These are phyloP conservation scores for Grammomys dolichurus DNA, from an alignment of 2,113 vertebrate species.

Conservation along the genomic window DNA sequence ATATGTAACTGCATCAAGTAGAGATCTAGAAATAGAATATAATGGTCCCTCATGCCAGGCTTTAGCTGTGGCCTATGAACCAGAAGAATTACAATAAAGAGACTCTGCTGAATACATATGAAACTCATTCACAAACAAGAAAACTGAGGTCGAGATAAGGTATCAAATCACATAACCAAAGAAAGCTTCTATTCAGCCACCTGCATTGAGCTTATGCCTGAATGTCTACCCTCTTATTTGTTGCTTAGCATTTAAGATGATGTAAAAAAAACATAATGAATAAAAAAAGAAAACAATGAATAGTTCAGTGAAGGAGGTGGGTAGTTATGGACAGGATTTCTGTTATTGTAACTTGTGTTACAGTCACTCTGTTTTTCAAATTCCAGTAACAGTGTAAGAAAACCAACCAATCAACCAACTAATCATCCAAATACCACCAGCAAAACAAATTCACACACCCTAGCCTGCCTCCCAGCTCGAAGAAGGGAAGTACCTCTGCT, in stretches of 20 bases:
- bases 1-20: neutral
- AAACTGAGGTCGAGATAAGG: neutral
- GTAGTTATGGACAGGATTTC: neutral
- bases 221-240: neutral
- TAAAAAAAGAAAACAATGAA: neutral
- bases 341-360: neutral
- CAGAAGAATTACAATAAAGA: neutral
- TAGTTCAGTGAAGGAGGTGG: neutral
- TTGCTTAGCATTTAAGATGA: neutral
- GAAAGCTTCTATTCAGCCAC: neutral
- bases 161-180: neutral
- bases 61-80: neutral
- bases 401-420: neutral
- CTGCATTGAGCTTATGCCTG: neutral
- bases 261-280: neutral
- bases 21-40: neutral
- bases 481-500: neutral
- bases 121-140: neutral
- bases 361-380: neutral
- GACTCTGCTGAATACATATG: rapidly evolving
- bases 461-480: neutral
- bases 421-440: neutral
- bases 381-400: neutral
- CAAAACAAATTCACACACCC: neutral
- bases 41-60: neutral